Evolutionary conservation across 35 echinoderm and acorn worm species (phyloP).

Genomic region (Lytechinus pictus): DNA sequence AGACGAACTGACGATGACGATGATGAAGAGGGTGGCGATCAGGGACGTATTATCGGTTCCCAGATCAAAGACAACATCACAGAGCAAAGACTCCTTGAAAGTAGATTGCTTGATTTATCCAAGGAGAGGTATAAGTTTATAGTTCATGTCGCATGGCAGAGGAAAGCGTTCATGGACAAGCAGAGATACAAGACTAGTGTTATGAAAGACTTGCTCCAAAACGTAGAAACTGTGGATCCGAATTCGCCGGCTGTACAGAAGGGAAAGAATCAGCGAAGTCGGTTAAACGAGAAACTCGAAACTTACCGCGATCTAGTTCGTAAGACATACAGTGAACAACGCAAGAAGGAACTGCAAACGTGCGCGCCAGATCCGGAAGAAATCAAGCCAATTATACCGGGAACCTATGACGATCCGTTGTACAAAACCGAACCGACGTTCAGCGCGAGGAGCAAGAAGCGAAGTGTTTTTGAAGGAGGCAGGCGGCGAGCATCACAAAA

Average conservation of each 20-base stretch:
- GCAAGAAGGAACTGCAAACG: slow-evolving; percentile 29
- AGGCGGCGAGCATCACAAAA: not conserved
- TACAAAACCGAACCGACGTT: slow-evolving; percentile 78
- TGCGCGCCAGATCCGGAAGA: slow-evolving; percentile 39
- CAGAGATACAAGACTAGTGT: slow-evolving; percentile 84
- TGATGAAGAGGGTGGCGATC: slow-evolving; percentile 43
- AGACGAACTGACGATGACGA: slow-evolving; percentile 60
- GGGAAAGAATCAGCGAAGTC: slow-evolving; percentile 53
- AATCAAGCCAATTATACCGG: slow-evolving; percentile 77
- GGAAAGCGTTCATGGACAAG: slow-evolving; percentile 91
- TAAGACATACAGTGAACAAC: slow-evolving; percentile 70
- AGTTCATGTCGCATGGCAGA: slow-evolving; percentile 87
- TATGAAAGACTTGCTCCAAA: slow-evolving; percentile 83
- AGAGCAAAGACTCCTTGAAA: slow-evolving; percentile 87
- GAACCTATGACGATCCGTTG: slow-evolving; percentile 47
- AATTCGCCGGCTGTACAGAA: slow-evolving; percentile 29
- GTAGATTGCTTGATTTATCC: slow-evolving; percentile 79
- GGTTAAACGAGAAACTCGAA: slow-evolving; percentile 58
- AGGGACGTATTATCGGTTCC: slow-evolving; percentile 66
- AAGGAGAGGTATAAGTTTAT: slow-evolving; percentile 97
- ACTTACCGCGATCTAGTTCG: slow-evolving; percentile 59
- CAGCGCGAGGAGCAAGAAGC: not conserved
- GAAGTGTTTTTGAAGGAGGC: not conserved
- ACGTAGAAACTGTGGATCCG: slow-evolving; percentile 70
- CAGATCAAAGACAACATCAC: slow-evolving; percentile 97